Percentiles rank a stretch among this genome's conserved stretches.
Evolutionary conservation across 2,888 invertebrate genomes (phyloP).

Genomic region (Chironomus tentans): DNA sequence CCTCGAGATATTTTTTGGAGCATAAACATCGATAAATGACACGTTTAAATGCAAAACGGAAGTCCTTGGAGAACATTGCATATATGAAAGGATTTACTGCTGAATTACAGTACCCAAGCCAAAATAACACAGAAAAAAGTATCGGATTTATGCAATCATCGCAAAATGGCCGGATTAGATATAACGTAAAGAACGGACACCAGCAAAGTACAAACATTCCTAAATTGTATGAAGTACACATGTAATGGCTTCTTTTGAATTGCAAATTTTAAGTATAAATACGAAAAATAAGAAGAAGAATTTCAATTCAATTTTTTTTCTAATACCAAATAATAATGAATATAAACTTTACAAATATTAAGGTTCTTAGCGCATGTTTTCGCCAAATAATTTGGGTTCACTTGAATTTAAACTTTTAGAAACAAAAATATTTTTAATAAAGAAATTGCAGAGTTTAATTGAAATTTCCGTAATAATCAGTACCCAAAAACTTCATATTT

Average conservation of each 20-base stretch:
- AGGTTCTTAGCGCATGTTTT: too few relatives aligned
- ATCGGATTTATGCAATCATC: constrained; percentile 73
- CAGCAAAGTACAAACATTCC: constrained; percentile 80
- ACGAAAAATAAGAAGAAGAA: too few relatives aligned
- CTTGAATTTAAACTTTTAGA: too few relatives aligned
- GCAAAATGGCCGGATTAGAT: constrained; percentile 82
- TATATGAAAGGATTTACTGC: constrained; percentile 93
- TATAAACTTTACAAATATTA: too few relatives aligned
- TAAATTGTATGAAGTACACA: background rate
- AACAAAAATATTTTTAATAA: too few relatives aligned
- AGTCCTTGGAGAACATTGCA: constrained; percentile 89
- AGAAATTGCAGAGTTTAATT: too few relatives aligned
- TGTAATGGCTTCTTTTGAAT: background rate
- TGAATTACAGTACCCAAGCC: constrained; percentile 96
- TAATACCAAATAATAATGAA: too few relatives aligned
- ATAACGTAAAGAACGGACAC: constrained; percentile 95
- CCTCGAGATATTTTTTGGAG: constrained; percentile 34
- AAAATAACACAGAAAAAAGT: constrained; percentile 86
- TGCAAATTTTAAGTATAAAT: background rate
- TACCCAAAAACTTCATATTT: too few relatives aligned
- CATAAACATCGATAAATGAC: constrained; percentile 82
- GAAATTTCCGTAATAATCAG: too few relatives aligned
- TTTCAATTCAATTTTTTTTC: too few relatives aligned
- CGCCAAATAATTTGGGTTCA: too few relatives aligned
- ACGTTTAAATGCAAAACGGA: constrained; percentile 87